Conservation (phyloP, 2,113 vertebrate species). For the Seriola aureovittata region DNA sequence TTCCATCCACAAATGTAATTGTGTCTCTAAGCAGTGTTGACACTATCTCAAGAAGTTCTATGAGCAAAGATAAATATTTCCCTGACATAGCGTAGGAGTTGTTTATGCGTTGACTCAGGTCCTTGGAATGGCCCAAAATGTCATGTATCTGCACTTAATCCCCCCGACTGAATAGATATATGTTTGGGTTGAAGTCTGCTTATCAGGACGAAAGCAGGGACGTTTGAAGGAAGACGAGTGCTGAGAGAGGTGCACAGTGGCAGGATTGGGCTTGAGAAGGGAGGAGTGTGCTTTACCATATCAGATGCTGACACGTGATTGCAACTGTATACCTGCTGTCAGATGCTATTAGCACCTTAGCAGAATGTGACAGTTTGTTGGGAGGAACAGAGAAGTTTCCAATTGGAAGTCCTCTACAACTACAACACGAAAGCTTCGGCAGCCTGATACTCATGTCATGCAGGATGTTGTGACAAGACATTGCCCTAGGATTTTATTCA, state of each 20-base stretch:
- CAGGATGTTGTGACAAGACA: conserved; percentile 43
- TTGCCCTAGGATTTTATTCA: conserved; percentile 30
- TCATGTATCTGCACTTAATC: conserved; percentile 75
- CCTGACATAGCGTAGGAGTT: conserved; percentile 71
- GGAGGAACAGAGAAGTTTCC: conserved; percentile 17
- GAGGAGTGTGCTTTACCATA: conserved; percentile 26
- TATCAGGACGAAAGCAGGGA: conserved; percentile 48
- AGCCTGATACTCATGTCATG: conserved; percentile 22
- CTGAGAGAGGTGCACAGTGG: conserved; percentile 40
- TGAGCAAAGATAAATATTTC: conserved; percentile 83
- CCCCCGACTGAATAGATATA: conserved; percentile 61
- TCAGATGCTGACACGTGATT: conserved; percentile 49
- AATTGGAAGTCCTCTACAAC: conserved; percentile 13
- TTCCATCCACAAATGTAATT: conserved; percentile 73
- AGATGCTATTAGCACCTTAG: conserved; percentile 19
- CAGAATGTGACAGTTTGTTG: conserved; percentile 43
- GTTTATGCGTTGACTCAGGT: conserved; percentile 79
- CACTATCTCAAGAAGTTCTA: conserved; percentile 81
- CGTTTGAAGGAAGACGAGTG: conserved; percentile 33
- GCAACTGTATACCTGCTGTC: conserved; percentile 43
- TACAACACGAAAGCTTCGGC: conserved; percentile 16
- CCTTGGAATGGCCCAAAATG: conserved; percentile 77
- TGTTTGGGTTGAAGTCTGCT: conserved; percentile 67
- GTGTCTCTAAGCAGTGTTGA: conserved; percentile 79
- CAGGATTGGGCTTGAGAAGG: conserved; percentile 64